Percentiles rank a stretch among this genome's conserved stretches.
Evolutionary conservation across 1,140 invertebrate species (phyloP).

Genomic region (Cydia amplana): DNA sequence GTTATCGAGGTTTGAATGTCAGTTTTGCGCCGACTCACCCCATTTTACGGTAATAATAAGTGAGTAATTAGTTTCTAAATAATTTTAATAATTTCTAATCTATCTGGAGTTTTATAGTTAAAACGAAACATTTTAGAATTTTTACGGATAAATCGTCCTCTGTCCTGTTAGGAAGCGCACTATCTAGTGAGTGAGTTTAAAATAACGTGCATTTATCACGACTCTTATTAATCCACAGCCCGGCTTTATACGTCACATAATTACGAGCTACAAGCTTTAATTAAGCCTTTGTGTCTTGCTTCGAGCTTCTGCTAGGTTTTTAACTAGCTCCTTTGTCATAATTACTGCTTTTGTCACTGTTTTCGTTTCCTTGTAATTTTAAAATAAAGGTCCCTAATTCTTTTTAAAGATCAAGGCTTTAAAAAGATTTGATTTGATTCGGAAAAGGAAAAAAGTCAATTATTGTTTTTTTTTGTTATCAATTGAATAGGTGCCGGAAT

Average conservation of each 20-base stretch:
- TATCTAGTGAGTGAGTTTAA: background rate
- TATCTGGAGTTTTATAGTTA: too few relatives aligned
- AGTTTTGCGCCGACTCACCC: too few relatives aligned
- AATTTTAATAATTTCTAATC: too few relatives aligned
- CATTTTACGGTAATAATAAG: too few relatives aligned
- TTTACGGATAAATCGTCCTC: background rate
- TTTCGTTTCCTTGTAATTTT: slow-evolving; percentile 5
- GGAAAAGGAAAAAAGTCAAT: background rate
- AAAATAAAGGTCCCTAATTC: background rate
- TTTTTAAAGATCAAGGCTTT: background rate
- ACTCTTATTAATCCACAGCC: background rate
- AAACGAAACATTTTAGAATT: background rate
- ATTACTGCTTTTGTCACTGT: slow-evolving; percentile 4
- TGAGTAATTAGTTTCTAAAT: too few relatives aligned
- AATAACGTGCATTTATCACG: slow-evolving; percentile 10
- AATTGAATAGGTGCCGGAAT: too few relatives aligned
- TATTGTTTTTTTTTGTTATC: too few relatives aligned
- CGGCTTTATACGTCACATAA: slow-evolving; percentile 18
- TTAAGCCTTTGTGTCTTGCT: slow-evolving; percentile 19
- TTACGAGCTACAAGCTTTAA: slow-evolving; percentile 28
- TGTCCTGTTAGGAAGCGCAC: background rate
- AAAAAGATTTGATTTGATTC: background rate
- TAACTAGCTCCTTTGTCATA: background rate
- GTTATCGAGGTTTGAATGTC: too few relatives aligned
- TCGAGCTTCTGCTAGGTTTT: slow-evolving; percentile 10